Conservation (phyloP, 2,797 vertebrate species). For the Muscicapa striata region DNA sequence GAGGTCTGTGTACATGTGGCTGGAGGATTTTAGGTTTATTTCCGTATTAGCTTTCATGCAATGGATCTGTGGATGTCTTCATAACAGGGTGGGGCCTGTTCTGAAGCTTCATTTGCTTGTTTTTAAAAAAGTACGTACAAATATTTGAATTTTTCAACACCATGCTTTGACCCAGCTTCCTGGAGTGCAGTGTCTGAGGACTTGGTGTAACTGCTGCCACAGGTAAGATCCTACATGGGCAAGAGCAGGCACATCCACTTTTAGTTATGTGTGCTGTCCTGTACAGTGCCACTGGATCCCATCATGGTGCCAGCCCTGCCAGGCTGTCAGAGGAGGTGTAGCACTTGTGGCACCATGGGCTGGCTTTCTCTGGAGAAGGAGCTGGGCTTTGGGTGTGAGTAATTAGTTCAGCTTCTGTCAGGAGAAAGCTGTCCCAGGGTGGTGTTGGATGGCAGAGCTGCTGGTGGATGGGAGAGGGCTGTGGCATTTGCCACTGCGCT, state of each 20-base stretch:
- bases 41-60: background rate
- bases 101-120: conserved; percentile 27
- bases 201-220: background rate
- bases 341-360: background rate
- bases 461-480: background rate
- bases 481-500: background rate
- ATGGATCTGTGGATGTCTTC: conserved; percentile 40
- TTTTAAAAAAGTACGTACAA: conserved; percentile 56
- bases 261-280: background rate
- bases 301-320: background rate
- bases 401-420: background rate
- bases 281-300: background rate
- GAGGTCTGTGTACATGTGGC: background rate
- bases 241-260: fast-evolving
- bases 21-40: background rate
- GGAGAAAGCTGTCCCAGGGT: background rate
- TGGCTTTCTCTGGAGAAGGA: background rate
- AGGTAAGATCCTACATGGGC: background rate
- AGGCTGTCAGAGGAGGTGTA: background rate
- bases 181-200: background rate
- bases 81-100: conserved; percentile 5
- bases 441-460: background rate
- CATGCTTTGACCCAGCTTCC: conserved; percentile 6
- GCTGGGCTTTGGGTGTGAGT: background rate
- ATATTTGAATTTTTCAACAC: conserved; percentile 55